Percentiles rank a stretch among this genome's conserved stretches.
Evolutionary conservation across 2,113 vertebrate genomes (phyloP).

Genomic region (Callospermophilus lateralis): DNA sequence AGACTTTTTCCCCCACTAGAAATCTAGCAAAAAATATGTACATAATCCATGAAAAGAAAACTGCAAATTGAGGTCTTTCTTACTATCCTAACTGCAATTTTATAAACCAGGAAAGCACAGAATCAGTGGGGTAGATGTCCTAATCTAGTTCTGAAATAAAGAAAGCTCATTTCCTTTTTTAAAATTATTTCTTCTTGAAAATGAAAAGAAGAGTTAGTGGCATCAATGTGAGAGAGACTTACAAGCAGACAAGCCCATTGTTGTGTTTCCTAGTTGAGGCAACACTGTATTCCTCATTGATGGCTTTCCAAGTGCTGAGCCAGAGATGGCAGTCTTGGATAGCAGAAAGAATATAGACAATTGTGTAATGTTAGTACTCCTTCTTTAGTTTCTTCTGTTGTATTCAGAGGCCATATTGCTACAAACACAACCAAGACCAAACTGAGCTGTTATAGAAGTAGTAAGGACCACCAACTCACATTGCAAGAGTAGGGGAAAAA

Average conservation of each 20-base stretch:
- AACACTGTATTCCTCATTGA: not conserved
- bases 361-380: accelerated
- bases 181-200: not conserved
- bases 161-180: not conserved
- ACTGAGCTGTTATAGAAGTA: not conserved
- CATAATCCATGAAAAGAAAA: not conserved
- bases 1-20: not conserved
- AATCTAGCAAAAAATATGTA: not conserved
- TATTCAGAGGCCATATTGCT: not conserved
- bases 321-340: not conserved
- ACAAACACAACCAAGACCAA: not conserved
- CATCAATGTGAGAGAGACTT: not conserved
- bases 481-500: not conserved
- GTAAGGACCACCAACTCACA: not conserved
- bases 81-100: not conserved
- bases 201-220: not conserved
- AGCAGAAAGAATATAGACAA: not conserved
- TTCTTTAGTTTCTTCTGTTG: accelerated
- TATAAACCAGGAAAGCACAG: not conserved
- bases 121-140: not conserved
- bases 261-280: not conserved
- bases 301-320: not conserved
- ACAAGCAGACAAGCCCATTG: not conserved
- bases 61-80: not conserved
- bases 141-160: not conserved